A percentile compares a stretch with the other conserved stretches of the same genome.
phyloP scores from a whole-genome alignment of 2,113 vertebrate species.

The Petrocephalus microphthalmus region DNA sequence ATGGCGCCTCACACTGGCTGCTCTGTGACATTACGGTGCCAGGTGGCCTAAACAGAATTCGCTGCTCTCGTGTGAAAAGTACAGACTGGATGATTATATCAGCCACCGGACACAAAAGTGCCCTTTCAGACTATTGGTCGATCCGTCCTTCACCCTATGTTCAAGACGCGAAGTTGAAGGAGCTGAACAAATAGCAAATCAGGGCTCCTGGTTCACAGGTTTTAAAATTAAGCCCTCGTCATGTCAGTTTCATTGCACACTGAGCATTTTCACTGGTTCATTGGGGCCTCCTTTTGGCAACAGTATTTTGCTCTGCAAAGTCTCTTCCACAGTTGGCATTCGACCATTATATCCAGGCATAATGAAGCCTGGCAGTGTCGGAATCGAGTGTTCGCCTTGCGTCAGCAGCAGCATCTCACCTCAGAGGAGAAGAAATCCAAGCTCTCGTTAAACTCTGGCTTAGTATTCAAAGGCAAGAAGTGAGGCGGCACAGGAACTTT shows the following conservation, averaged over 20 bases:
- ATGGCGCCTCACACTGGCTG: conserved; percentile 36
- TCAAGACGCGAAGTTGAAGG: neutral
- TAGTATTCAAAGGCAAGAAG: conserved; percentile 15
- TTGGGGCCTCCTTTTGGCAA: neutral
- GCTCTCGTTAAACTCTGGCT: neutral
- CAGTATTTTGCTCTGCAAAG: neutral
- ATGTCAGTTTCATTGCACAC: conserved; percentile 5
- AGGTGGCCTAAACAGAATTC: conserved; percentile 50
- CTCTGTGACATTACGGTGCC: conserved; percentile 58
- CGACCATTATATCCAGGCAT: neutral
- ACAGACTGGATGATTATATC: conserved; percentile 25
- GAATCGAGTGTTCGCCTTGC: neutral
- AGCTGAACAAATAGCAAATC: neutral
- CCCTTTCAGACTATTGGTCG: neutral
- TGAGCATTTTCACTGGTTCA: neutral
- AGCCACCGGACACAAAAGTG: conserved; percentile 16
- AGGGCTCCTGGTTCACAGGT: neutral
- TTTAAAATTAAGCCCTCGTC: neutral
- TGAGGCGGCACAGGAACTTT: neutral
- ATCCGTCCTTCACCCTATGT: neutral
- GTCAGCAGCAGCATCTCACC: neutral
- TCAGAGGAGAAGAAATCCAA: neutral
- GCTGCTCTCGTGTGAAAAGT: conserved; percentile 56
- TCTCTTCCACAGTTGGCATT: neutral
- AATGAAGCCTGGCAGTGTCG: neutral